These are phyloP conservation scores for Pararge aegeria DNA, from an alignment of 1,140 invertebrate genomes.

Conservation along the genomic window DNA sequence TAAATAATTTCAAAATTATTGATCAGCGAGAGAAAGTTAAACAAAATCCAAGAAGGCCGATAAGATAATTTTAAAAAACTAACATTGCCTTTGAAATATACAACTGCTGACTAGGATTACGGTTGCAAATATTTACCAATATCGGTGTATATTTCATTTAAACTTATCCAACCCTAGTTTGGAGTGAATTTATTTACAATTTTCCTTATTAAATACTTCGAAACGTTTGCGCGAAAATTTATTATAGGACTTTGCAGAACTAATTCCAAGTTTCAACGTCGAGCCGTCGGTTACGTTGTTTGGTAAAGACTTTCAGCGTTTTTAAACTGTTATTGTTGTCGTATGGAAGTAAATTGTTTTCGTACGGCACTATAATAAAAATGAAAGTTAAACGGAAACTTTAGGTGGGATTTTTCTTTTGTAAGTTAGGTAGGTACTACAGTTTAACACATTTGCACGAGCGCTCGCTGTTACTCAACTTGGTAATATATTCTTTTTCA, in stretches of 20 bases:
- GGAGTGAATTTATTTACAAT: slow-evolving; percentile 58
- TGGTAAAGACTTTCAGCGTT: slow-evolving; percentile 25
- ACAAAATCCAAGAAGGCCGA: too few relatives aligned
- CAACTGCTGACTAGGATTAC: too few relatives aligned
- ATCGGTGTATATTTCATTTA: not conserved
- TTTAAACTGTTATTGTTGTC: slow-evolving; percentile 29
- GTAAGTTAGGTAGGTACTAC: too few relatives aligned
- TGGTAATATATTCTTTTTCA: too few relatives aligned
- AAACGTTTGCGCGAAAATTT: slow-evolving; percentile 50
- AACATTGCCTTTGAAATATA: too few relatives aligned
- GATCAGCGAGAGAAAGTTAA: too few relatives aligned
- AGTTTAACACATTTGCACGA: too few relatives aligned
- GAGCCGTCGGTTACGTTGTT: slow-evolving; percentile 16
- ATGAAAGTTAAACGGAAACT: not conserved
- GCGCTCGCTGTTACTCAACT: too few relatives aligned
- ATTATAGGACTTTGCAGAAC: slow-evolving; percentile 47
- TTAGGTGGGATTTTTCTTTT: not conserved
- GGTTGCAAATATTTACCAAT: not conserved
- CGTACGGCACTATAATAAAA: slow-evolving; percentile 25
- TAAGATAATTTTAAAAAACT: too few relatives aligned
- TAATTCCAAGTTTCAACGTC: slow-evolving; percentile 45
- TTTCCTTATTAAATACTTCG: slow-evolving; percentile 62
- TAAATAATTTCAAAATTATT: too few relatives aligned
- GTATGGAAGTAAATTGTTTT: slow-evolving; percentile 26
- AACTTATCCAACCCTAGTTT: slow-evolving; percentile 11